Base-by-base conservation (phyloP, 2,113 vertebrate species). In the Hystrix cristata region DNA sequence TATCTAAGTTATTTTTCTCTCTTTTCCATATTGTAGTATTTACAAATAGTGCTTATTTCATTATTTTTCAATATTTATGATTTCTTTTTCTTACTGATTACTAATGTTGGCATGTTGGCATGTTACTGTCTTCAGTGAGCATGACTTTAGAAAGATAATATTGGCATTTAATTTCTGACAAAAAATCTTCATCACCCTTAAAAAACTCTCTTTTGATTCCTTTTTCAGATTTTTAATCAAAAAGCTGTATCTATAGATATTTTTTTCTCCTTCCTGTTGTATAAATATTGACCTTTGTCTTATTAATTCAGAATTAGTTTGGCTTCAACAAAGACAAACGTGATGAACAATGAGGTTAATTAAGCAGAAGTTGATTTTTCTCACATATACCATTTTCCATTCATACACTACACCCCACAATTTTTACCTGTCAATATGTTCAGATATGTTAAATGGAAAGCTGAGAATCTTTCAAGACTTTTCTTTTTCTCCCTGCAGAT, bases 21-120 rank as follows among this genome's bases (percentile, higher is more conserved):
- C 13, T 64, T 59, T 71, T n/a, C 7, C 79, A 12, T 76, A 51
- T 78, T 84, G 23, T 5, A 81, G 1, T 91, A 3, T 78, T 27
- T 46, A 19, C 4, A 69, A 51, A 7, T 34, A 51, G 48, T 65
- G 23, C 6, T 72, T 71, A 9, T 46, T 53, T 80, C 43, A 4
- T 46, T 93, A 11, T 46, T 62, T 10, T 71, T 82, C 15, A 71
- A 9, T 57, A 51, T 3, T 34, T 29, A 62, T 5, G 64, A 10
- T 90, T 81, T 94, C 18, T 85, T n/a, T 95, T n/a, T 67, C 65
- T 93, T 72, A 19, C 38, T 93, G 10, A 93, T 67, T 69, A 31
- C 46, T 93, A 64, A 43, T 62, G 18, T 74, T 15, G 3, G 5
- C 12, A 15, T 62, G 14, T 29, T n/a, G n/a, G n/a, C n/a, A n/a